phyloP scores from a whole-genome alignment of 1,140 invertebrate genomes.

The Drosophila ohnishii region DNA sequence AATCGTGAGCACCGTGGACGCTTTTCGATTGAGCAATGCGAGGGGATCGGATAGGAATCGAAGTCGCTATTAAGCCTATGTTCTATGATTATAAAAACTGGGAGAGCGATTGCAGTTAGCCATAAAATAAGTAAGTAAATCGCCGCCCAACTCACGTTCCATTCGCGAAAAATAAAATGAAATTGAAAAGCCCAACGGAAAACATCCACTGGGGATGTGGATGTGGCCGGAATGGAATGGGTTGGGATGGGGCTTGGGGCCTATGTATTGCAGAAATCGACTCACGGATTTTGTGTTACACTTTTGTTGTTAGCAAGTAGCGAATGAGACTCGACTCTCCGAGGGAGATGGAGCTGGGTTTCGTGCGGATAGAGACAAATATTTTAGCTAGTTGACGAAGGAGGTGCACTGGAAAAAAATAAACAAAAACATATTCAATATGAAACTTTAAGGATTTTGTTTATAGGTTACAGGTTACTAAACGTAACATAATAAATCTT shows the following conservation, averaged over 20 bases:
- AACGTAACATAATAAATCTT: not conserved
- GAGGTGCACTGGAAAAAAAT: conserved; percentile 9
- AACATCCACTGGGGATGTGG: conserved; percentile 20
- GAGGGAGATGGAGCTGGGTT: conserved; percentile 44
- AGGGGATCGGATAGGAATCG: conserved; percentile 1
- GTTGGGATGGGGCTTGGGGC: conserved; percentile 28
- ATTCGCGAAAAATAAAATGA: conserved; percentile 57
- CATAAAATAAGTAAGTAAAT: conserved; percentile 78
- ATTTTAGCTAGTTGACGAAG: conserved; percentile 46
- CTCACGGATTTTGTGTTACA: conserved; percentile 81
- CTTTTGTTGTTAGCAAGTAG: conserved; percentile 65
- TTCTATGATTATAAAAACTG: conserved; percentile 57
- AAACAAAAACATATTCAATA: not conserved
- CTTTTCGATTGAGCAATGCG: conserved; percentile 78
- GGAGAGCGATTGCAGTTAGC: conserved; percentile 45
- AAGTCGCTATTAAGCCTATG: conserved; percentile 3
- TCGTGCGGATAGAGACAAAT: conserved; percentile 56
- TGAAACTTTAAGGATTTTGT: too few relatives aligned
- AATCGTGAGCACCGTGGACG: conserved; percentile 72
- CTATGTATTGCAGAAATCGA: conserved; percentile 64
- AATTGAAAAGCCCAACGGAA: conserved; percentile 60
- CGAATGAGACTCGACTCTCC: conserved; percentile 32
- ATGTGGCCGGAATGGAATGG: conserved; percentile 14
- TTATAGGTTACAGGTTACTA: too few relatives aligned
- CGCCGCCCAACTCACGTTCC: conserved; percentile 76